Evolutionary conservation across 2,888 invertebrate species (phyloP).

Genomic region (Pandemis corylana): DNA sequence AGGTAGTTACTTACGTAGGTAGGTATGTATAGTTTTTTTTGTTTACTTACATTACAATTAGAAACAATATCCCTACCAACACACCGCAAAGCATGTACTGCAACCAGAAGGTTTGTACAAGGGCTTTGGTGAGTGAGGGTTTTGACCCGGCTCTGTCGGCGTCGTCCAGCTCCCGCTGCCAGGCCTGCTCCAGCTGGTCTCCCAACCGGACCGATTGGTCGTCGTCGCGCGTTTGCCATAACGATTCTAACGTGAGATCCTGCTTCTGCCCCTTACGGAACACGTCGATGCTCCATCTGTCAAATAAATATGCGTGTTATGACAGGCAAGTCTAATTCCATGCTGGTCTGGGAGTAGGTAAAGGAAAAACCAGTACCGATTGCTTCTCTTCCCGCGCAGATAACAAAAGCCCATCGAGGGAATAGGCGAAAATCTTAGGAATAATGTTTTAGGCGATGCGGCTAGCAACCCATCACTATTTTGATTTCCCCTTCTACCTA

Average conservation of each 20-base stretch:
- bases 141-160: slow-evolving; percentile 77
- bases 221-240: slow-evolving; percentile 86
- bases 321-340: too few relatives aligned
- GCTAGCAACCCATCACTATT: too few relatives aligned
- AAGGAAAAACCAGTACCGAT: too few relatives aligned
- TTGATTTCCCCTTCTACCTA: too few relatives aligned
- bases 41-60: slow-evolving; percentile 64
- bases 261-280: slow-evolving; percentile 87
- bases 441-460: too few relatives aligned
- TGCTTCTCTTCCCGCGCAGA: too few relatives aligned
- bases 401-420: too few relatives aligned
- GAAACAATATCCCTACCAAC: slow-evolving; percentile 83
- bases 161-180: slow-evolving; percentile 84
- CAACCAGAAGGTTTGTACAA: slow-evolving; percentile 85
- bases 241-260: slow-evolving; percentile 87
- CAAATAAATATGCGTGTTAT: slow-evolving; percentile 24
- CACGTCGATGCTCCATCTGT: slow-evolving; percentile 88
- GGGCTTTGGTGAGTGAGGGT: slow-evolving; percentile 86
- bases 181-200: slow-evolving; percentile 87
- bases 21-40: too few relatives aligned
- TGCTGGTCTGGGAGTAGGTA: too few relatives aligned
- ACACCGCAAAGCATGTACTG: slow-evolving; percentile 86
- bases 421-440: too few relatives aligned
- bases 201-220: slow-evolving; percentile 88
- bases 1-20: too few relatives aligned